Conservation (phyloP, 2,113 vertebrate genomes). For the Mirounga angustirostris region DNA sequence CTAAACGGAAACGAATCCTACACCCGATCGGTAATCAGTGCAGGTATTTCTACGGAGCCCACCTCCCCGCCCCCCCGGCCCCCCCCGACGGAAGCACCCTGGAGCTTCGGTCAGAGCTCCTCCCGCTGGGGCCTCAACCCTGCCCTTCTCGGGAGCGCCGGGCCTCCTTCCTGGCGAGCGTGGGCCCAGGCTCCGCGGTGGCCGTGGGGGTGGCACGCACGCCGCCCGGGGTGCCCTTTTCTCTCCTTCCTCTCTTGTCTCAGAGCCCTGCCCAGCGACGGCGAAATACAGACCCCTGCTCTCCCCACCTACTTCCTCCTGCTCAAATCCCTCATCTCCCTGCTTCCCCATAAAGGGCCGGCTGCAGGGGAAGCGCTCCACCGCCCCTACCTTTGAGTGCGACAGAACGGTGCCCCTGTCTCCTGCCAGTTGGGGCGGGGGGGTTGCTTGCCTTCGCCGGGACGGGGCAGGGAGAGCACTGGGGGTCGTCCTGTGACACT, state of each 20-base stretch:
- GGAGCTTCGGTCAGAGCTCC: not conserved
- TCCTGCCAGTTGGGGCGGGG: not conserved
- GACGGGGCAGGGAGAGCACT: no score
- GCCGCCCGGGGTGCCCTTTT: not conserved
- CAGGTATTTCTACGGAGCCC: not conserved
- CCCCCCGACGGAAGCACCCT: fast-evolving
- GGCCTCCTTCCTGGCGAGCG: not conserved
- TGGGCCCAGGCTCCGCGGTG: not conserved
- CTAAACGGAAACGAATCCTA: not conserved
- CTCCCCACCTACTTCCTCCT: not conserved
- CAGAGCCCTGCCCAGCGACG: not conserved
- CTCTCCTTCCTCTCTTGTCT: not conserved
- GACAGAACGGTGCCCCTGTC: not conserved
- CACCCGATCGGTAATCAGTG: not conserved
- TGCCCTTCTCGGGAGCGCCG: not conserved
- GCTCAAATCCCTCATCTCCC: not conserved
- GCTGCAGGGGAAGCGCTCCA: no score
- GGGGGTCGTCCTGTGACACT: not conserved
- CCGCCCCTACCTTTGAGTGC: not conserved
- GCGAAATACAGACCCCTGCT: not conserved
- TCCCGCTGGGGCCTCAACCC: not conserved
- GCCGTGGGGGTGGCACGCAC: fast-evolving
- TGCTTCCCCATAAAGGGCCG: not conserved
- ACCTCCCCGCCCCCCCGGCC: fast-evolving
- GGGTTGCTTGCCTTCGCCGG: not conserved